phyloP scores from a whole-genome alignment of 2,113 vertebrate species.

The Cryptotis parvus region DNA sequence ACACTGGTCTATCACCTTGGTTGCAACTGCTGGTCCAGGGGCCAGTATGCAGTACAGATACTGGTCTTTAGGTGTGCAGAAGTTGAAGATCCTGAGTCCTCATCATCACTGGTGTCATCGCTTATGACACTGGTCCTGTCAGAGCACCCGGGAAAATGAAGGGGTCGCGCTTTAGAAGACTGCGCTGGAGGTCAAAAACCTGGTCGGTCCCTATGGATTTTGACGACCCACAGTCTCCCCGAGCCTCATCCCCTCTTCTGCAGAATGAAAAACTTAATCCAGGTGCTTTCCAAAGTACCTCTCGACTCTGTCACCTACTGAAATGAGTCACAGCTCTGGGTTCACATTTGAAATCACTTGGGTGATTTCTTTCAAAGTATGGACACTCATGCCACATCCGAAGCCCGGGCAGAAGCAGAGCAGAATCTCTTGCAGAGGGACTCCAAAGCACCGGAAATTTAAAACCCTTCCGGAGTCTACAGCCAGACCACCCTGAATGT shows the following conservation, averaged over 20 bases:
- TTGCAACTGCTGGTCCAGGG: too few species aligned
- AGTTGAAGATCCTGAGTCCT: neutral
- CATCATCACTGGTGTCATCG: neutral
- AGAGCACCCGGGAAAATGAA: neutral
- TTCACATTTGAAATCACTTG: neutral
- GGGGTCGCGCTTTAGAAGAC: neutral
- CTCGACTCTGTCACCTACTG: neutral
- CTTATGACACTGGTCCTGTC: conserved; percentile 1
- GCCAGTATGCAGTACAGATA: too few species aligned
- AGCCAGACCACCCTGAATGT: too few species aligned
- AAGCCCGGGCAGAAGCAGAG: neutral
- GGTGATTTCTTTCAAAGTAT: neutral
- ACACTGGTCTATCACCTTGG: too few species aligned
- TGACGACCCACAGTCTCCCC: neutral
- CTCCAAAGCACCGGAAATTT: neutral
- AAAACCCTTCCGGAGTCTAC: neutral
- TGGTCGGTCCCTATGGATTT: neutral
- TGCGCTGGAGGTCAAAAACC: neutral
- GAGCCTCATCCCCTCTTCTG: neutral
- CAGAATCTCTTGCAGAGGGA: conserved; percentile 22
- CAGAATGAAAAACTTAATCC: conserved; percentile 10
- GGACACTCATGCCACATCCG: neutral
- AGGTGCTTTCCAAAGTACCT: neutral
- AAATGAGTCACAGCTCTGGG: conserved; percentile 30
- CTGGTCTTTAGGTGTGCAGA: too few species aligned